phyloP scores from a whole-genome alignment of 2,888 invertebrate genomes.

The Rotaria sp. region DNA sequence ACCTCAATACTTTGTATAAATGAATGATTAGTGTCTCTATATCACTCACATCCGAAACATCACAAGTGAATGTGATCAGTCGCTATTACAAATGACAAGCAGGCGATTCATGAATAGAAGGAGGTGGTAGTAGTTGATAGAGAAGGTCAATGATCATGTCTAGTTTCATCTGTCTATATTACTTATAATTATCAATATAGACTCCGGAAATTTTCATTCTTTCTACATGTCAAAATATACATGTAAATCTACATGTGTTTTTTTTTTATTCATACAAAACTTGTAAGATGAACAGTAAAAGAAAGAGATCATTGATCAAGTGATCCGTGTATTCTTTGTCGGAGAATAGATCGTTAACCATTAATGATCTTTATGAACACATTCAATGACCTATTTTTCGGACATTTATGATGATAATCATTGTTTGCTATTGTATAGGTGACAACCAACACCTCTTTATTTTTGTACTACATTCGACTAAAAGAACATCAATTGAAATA shows the following conservation, averaged over 20 bases:
- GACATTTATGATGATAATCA: background rate
- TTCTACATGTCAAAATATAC: background rate
- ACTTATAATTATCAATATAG: background rate
- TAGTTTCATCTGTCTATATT: background rate
- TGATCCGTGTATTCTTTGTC: background rate
- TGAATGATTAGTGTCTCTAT: slow-evolving; percentile 15
- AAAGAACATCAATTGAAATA: background rate
- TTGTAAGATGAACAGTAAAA: background rate
- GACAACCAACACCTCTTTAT: background rate
- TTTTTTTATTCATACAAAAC: background rate
- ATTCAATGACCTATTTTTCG: background rate
- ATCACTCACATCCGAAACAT: slow-evolving; percentile 15
- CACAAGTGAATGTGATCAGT: slow-evolving; percentile 19
- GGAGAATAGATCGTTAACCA: background rate
- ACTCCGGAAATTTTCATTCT: background rate
- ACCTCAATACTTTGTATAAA: slow-evolving; percentile 7
- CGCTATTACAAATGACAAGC: slow-evolving; percentile 10
- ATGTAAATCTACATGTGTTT: background rate
- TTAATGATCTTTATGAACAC: background rate
- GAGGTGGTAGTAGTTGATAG: background rate
- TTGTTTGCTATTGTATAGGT: background rate
- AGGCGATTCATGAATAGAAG: background rate
- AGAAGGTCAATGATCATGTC: slow-evolving; percentile 15
- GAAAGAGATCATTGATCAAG: background rate
- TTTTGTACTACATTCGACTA: background rate